phyloP scores from a whole-genome alignment of 2,888 invertebrate species.

The Drosophila anceps region DNA sequence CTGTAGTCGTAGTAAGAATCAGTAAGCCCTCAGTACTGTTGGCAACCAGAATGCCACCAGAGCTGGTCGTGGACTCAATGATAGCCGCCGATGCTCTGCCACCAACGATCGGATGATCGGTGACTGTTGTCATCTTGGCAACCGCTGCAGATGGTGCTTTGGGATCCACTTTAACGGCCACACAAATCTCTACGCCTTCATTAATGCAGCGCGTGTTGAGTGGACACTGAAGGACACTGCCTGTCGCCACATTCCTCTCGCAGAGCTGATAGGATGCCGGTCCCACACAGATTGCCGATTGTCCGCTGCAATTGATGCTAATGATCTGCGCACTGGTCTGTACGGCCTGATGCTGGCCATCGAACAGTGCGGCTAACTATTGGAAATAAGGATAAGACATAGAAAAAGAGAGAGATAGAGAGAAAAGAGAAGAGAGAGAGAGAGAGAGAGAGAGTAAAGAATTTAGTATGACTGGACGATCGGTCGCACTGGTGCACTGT shows the following conservation, averaged over 20 bases:
- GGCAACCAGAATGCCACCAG: conserved; percentile 14
- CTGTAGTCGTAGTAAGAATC: conserved; percentile 1
- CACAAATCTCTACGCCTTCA: conserved; percentile 80
- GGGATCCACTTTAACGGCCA: conserved; percentile 61
- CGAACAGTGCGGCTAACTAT: conserved; percentile 76
- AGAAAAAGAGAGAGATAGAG: conserved; percentile 1
- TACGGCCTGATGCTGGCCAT: conserved; percentile 52
- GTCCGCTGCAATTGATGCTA: conserved; percentile 78
- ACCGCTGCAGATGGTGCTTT: conserved; percentile 43
- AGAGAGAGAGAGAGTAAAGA: conserved; percentile 10
- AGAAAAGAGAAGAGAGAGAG: not conserved
- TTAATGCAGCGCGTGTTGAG: conserved; percentile 79
- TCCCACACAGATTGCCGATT: conserved; percentile 81
- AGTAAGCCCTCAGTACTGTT: conserved; percentile 18
- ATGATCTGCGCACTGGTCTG: conserved; percentile 51
- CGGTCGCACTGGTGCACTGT: conserved; percentile 42
- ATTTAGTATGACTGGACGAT: conserved; percentile 30
- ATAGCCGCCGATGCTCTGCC: conserved; percentile 38
- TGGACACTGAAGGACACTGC: conserved; percentile 65
- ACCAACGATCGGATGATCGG: conserved; percentile 40
- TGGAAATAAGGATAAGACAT: conserved; percentile 19
- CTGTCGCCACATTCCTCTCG: conserved; percentile 59
- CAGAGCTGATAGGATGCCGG: conserved; percentile 78
- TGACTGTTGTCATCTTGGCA: conserved; percentile 66
- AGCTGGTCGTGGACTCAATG: conserved; percentile 31